phyloP scores from a whole-genome alignment of 1,140 invertebrate genomes.

The Reticulitermes speratus region DNA sequence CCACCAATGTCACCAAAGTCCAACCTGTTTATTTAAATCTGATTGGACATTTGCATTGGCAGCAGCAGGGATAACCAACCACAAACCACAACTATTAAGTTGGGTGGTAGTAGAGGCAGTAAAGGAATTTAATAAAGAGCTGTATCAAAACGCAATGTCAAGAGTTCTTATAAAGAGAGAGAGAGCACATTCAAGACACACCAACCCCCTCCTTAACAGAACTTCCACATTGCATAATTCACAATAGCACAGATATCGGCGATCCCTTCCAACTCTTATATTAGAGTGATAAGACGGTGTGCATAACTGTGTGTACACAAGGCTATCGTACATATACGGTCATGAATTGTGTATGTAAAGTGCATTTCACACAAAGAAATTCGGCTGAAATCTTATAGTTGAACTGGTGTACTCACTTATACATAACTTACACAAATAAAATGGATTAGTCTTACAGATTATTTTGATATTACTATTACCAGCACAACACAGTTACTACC shows the following conservation, averaged over 20 bases:
- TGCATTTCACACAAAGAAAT: not conserved
- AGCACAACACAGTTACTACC: no score
- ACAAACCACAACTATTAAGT: constrained; percentile 4
- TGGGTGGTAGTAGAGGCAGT: not conserved
- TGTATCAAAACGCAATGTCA: constrained; percentile 26
- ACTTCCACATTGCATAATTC: constrained; percentile 24
- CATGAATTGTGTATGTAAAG: not conserved
- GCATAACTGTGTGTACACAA: no score
- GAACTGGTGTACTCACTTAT: not conserved
- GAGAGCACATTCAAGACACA: constrained; percentile 26
- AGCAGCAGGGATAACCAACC: constrained; percentile 29
- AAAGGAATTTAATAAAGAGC: not conserved
- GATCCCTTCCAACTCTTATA: not conserved
- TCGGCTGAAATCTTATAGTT: not conserved
- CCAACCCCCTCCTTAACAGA: constrained; percentile 27
- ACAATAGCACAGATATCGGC: not conserved
- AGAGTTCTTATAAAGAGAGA: constrained; percentile 30
- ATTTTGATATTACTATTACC: no score
- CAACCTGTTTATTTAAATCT: constrained; percentile 30
- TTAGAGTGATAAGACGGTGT: not conserved
- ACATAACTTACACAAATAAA: not conserved
- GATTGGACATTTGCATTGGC: constrained; percentile 33
- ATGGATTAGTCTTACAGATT: not conserved
- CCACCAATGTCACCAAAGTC: constrained; percentile 31
- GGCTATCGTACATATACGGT: not conserved